Evolutionary conservation across 2,888 invertebrate genomes (phyloP), one percentile per base, ranked within the genome.

Genomic region (Pimpla rufipes): DNA sequence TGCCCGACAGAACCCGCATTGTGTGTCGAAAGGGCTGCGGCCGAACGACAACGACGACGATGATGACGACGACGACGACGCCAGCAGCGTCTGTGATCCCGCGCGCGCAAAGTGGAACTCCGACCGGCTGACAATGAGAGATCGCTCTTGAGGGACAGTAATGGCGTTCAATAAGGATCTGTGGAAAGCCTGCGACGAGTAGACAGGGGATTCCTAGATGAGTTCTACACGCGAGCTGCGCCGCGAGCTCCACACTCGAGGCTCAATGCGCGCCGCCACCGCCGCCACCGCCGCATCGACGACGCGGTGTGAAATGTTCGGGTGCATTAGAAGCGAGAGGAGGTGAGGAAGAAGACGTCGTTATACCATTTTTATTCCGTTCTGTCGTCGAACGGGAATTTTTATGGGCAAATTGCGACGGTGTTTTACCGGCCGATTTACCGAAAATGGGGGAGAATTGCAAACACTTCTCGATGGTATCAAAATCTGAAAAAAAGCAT

Each of bases 81-180:
- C 3, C 5, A 5, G 11, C 11, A 7, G 11, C 37, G 57, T 18
- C 23, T 73, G 55, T 18, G 76, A 80, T 73, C 73, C 68, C 52
- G 35, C 37, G 42, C n/a, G n/a, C n/a, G 35, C 68, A 75, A 81
- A 76, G 81, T 78, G 81, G 68, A 81, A 84, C 82, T 71, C 75
- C 59, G 68, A 50, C 62, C 13, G 7, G 62, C 78, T 80, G 82
- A 81, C 84, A 74, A 87, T 83, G 82, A 86, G 85, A 83, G 85
- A 81, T 81, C 79, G 81, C 78, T 86, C 85, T 80, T 85, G 68
- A 71, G 71, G 74, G 68, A 68, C 68, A 57, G 83, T 81, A 80
- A 75, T 64, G 77, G 84, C 66, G 78, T 81, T 68, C 76, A 81
- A 84, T 73, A 68, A 84, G 76, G 47, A 76, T 84, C 76, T 40